These are phyloP conservation scores for Tachysurus fulvidraco DNA, from an alignment of 2,113 vertebrate species.

Conservation along the genomic window DNA sequence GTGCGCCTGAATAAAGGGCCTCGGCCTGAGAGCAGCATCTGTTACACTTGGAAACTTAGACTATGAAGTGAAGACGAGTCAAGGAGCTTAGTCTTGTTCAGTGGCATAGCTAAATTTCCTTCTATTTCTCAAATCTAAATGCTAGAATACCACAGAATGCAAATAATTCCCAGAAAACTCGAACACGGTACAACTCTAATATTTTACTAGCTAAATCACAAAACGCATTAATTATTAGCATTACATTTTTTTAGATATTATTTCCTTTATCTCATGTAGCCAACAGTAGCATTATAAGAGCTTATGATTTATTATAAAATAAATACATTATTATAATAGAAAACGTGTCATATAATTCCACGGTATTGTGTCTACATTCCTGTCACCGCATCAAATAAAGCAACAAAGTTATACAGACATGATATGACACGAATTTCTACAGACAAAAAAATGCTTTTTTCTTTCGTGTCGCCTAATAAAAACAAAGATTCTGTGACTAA, in stretches of 20 bases:
- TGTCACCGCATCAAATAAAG: neutral
- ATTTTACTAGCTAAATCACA: neutral
- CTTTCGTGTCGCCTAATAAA: neutral
- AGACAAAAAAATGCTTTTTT: neutral
- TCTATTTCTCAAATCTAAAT: slow-evolving; percentile 25
- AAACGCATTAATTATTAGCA: neutral
- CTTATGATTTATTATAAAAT: neutral
- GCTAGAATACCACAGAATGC: neutral
- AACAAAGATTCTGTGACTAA: neutral
- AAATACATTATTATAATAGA: neutral
- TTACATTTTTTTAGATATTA: neutral
- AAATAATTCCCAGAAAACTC: neutral
- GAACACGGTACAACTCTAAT: neutral
- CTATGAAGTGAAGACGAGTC: slow-evolving; percentile 84
- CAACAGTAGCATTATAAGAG: neutral
- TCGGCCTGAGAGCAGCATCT: slow-evolving; percentile 94
- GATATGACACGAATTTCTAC: neutral
- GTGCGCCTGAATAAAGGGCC: slow-evolving; percentile 90
- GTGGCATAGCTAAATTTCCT: slow-evolving; percentile 59
- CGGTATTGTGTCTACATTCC: neutral
- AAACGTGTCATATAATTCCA: neutral
- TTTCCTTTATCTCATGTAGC: neutral
- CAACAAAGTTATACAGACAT: neutral
- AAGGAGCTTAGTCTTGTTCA: slow-evolving; percentile 70
- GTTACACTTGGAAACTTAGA: slow-evolving; percentile 99